Evolutionary conservation across 1,140 invertebrate genomes (phyloP), one percentile per base, ranked within the genome.

Genomic region (Cyphomyrmex costatus): DNA sequence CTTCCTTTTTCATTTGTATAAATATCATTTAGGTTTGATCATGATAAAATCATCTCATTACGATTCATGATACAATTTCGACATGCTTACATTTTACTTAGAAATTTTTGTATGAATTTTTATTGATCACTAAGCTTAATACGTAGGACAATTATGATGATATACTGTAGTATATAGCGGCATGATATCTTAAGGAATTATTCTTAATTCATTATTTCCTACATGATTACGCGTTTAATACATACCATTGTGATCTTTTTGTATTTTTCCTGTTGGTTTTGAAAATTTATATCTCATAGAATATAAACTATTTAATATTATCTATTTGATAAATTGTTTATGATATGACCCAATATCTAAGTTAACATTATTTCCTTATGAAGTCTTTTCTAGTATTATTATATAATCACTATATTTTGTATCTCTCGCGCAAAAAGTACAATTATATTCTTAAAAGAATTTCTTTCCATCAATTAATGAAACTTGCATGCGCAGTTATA

Each of bases 401-500:
- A 27, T 21, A 30, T 12, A 46, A 42, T 61, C 27, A 4, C 33
- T 42, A 0, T 56, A 80, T 80, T 70, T 71, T 2, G 1, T 71
- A 56, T 30, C 12, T 82, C 12, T 60, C 7, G 42, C 7, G 42
- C 21, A 27, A 33, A 51, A 30, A 73, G 8, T 12, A 70, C 10
- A 82, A 71, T 82, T 27, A 36, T 42, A 42, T 21, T 70, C 3
- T 71, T 21, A 16, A 70, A 82, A 49, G 46, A 46, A 60, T 73
- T 21, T 63, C 1, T 27, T 65, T 30, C 21, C 56, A 14, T 12
- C 36, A 8, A 42, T 42, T 42, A 0, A 42, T 42, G 10, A 8
- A 42, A 42, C 8, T 42, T 42, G 36, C 36, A 12, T 89, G 73
- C 60, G 51, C 77, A 89, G 76, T 86, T 66, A 84, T 56, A 82